These are phyloP conservation scores for Oscheius myriophilus DNA, from an alignment of 2,888 invertebrate species.

Conservation along the genomic window DNA sequence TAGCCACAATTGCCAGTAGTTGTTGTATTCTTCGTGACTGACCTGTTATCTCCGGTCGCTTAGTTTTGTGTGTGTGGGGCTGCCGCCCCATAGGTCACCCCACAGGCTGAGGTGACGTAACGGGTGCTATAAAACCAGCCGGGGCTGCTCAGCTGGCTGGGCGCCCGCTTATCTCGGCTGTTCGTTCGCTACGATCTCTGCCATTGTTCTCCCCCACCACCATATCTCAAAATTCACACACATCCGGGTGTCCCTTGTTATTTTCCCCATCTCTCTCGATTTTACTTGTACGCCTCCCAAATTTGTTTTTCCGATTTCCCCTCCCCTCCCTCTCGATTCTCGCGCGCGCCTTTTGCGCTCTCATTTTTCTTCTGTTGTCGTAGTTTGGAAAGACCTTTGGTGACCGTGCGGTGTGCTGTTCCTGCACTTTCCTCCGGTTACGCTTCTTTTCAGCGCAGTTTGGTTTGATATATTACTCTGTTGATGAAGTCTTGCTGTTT, in stretches of 20 bases:
- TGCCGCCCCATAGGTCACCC: conserved; percentile 24
- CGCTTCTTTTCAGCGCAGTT: conserved; percentile 4
- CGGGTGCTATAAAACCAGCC: conserved; percentile 14
- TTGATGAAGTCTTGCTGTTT: conserved; percentile 14
- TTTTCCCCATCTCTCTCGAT: background rate
- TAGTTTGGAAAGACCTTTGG: background rate
- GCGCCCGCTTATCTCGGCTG: conserved; percentile 2
- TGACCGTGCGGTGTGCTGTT: background rate
- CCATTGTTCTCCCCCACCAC: too few relatives aligned
- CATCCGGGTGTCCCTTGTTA: background rate
- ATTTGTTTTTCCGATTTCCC: too few relatives aligned
- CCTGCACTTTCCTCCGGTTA: conserved; percentile 19
- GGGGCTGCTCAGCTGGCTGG: conserved; percentile 14
- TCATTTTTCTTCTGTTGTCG: background rate
- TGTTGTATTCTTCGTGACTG: background rate
- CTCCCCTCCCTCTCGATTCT: background rate
- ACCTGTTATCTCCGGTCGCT: conserved; percentile 16
- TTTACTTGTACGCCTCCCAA: too few relatives aligned
- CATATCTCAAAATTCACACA: background rate
- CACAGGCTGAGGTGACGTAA: conserved; percentile 15
- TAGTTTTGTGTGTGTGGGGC: background rate
- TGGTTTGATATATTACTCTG: background rate
- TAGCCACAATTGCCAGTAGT: background rate
- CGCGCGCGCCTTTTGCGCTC: background rate
- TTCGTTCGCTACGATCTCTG: background rate